phyloP scores from a whole-genome alignment of 2,888 invertebrate genomes.

The Drosophila ezoana region DNA sequence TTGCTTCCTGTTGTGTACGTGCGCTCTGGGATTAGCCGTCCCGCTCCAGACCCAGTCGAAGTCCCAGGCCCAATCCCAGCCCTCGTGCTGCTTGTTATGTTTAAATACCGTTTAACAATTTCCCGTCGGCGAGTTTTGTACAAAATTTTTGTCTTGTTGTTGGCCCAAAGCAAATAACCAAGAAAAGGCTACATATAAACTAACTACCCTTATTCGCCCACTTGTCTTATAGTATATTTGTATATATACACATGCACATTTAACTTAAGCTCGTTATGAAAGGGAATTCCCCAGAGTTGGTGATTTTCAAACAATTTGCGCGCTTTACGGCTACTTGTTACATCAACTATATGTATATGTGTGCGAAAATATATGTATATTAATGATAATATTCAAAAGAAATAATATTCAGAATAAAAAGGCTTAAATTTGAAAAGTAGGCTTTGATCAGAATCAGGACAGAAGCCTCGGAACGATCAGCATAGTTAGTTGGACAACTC shows the following conservation, averaged over 20 bases:
- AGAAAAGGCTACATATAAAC: slow-evolving; percentile 22
- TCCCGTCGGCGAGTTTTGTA: slow-evolving; percentile 67
- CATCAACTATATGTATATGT: slow-evolving; percentile 1
- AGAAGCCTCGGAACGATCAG: too few relatives aligned
- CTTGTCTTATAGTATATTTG: slow-evolving; percentile 11
- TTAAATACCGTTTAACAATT: slow-evolving; percentile 83
- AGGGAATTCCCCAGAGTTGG: slow-evolving; percentile 57
- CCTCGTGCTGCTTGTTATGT: slow-evolving; percentile 51
- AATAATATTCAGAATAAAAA: too few relatives aligned
- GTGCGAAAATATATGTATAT: not conserved
- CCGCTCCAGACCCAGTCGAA: slow-evolving; percentile 9
- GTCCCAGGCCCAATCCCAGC: slow-evolving; percentile 25
- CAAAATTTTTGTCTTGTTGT: slow-evolving; percentile 17
- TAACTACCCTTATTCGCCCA: slow-evolving; percentile 50
- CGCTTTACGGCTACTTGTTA: slow-evolving; percentile 52
- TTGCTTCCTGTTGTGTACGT: slow-evolving; percentile 76
- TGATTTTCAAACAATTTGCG: slow-evolving; percentile 73
- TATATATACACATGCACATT: slow-evolving; percentile 1
- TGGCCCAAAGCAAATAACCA: slow-evolving; percentile 47
- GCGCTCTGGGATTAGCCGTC: slow-evolving; percentile 69
- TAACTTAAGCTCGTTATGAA: slow-evolving; percentile 49
- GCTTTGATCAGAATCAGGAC: too few relatives aligned
- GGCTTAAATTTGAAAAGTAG: too few relatives aligned
- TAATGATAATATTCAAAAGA: too few relatives aligned
- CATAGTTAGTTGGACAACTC: too few relatives aligned